Evolutionary conservation across 2,797 vertebrate genomes (phyloP).

Genomic region (Cichlasoma orientale): DNA sequence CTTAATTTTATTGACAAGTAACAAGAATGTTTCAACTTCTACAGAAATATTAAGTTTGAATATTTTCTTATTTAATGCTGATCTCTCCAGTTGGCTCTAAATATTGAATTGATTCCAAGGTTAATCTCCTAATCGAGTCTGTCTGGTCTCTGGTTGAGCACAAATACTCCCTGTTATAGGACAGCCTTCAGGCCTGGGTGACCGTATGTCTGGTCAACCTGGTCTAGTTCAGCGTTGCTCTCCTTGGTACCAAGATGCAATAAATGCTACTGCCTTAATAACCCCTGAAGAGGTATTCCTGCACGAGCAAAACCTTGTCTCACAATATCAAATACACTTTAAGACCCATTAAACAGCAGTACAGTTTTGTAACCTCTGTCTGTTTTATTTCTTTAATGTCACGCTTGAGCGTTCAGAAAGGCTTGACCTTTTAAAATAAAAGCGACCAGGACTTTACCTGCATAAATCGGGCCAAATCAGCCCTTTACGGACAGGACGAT

Average conservation of each 20-base stretch:
- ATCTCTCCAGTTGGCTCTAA: neutral
- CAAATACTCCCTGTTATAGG: neutral
- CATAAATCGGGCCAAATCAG: neutral
- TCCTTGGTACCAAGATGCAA: neutral
- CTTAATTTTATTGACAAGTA: too few relatives aligned
- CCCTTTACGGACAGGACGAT: neutral
- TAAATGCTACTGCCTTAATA: neutral
- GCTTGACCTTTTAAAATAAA: neutral
- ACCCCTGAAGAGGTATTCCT: neutral
- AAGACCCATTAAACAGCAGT: neutral
- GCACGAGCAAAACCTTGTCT: neutral
- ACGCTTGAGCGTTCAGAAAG: neutral
- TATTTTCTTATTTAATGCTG: fast-evolving
- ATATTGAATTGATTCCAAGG: neutral
- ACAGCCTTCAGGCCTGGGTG: neutral
- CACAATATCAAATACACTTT: neutral
- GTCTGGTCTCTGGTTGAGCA: neutral
- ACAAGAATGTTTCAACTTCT: too few relatives aligned
- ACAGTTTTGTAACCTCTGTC: neutral
- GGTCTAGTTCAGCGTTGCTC: neutral
- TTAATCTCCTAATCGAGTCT: neutral
- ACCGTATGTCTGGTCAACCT: neutral
- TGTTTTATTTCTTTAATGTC: neutral
- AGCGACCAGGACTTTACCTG: neutral
- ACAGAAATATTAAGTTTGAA: neutral